Percentiles rank a stretch among this genome's conserved stretches.
These are phyloP conservation scores for Lacerta agilis DNA, from an alignment of 2,797 vertebrate genomes.

Conservation along the genomic window DNA sequence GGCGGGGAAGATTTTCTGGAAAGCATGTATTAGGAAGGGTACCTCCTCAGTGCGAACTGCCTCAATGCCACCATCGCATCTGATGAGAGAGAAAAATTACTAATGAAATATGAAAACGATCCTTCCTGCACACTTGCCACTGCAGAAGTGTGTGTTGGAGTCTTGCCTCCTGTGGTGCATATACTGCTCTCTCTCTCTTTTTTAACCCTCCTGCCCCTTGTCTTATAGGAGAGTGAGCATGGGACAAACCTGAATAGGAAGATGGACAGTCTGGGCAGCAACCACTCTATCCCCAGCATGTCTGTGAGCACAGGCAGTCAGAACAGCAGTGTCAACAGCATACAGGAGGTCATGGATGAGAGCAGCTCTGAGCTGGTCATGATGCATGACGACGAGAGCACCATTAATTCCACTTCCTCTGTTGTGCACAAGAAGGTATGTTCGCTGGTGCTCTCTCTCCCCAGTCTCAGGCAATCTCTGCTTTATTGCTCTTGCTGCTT, in stretches of 20 bases:
- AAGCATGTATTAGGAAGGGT: no score
- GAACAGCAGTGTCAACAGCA: constrained; percentile 98
- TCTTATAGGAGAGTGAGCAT: constrained; percentile 92
- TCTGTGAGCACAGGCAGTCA: constrained; percentile 97
- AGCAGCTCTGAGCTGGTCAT: constrained; percentile 89
- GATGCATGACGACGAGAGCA: constrained; percentile 89
- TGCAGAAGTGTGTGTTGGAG: constrained; percentile 44
- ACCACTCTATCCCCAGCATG: constrained; percentile 96
- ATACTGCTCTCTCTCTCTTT: neutral
- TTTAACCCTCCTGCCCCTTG: constrained; percentile 67
- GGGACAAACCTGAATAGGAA: constrained; percentile 86
- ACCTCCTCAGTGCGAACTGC: neutral
- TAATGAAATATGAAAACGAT: neutral
- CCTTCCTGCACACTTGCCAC: constrained; percentile 27
- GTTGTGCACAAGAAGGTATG: constrained; percentile 91
- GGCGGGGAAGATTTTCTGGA: neutral
- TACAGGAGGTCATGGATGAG: constrained; percentile 96
- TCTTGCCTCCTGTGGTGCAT: constrained; percentile 18
- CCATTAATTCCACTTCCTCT: constrained; percentile 85
- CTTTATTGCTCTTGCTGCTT: neutral
- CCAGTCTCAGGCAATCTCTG: neutral
- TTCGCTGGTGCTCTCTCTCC: constrained; percentile 40
- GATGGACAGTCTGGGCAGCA: constrained; percentile 97
- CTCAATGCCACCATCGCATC: neutral
- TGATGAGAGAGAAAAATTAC: neutral